Evolutionary conservation across 2,888 invertebrate species (phyloP), one percentile per base, ranked within the genome.

Genomic region (Lasioglossum oenotherae): DNA sequence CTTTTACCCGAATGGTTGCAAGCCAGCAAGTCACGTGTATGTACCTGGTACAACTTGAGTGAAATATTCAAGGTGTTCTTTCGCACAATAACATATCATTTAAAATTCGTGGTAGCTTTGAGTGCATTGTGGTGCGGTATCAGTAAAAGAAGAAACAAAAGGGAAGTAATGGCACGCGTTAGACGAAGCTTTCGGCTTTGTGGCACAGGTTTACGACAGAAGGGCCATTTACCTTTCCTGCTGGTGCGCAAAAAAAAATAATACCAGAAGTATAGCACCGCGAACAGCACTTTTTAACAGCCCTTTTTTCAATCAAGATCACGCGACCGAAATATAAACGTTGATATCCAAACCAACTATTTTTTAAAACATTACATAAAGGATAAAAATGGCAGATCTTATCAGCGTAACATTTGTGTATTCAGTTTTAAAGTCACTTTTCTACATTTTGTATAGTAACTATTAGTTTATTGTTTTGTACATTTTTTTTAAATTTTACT

Each of bases 251-350:
- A 78, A 27, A 83, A 90, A 31, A 27, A 60, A 60, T 81, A 82
- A 88, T 88, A 80, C 78, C 82, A 4, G 77, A 90, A 78, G 85
- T 76, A 31, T 69, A 35, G 60, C 74, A n/a, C 23, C 67, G 31
- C 60, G 23, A 23, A 46, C 67, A 74, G 67, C 84, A 76, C 86
- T 90, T 88, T 88, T n/a, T n/a, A n/a, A n/a, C n/a, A n/a, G n/a
- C n/a, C n/a, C n/a, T n/a, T n/a, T n/a, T n/a, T n/a, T n/a, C n/a
- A 88, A 87, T 88, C 82, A 87, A 90, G 87, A 90, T 90, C 80
- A 81, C 78, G 74, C 80, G 82, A 82, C 77, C 38, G 87, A 60
- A 79, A 82, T 84, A 91, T 89, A 91, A 90, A 81, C 80, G 80
- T 89, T 87, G 87, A 90, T 89, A 84, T 81, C 73, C 74, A 74